phyloP scores from a whole-genome alignment of 2,888 invertebrate genomes.

The Eustalomyia histrio region DNA sequence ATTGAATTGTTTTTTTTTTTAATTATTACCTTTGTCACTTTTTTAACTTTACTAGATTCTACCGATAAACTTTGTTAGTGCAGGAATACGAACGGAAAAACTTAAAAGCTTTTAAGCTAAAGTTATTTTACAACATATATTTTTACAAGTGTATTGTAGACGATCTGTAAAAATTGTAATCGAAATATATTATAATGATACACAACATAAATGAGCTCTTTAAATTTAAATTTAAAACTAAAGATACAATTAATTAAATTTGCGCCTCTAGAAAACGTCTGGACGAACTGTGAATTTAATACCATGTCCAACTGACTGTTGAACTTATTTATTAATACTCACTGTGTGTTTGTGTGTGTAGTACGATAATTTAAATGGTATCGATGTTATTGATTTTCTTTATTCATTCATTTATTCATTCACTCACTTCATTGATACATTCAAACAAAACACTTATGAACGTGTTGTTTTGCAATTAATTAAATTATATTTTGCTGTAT shows the following conservation, averaged over 20 bases:
- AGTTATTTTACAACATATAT: too few relatives aligned
- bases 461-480: constrained; percentile 65
- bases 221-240: constrained; percentile 30
- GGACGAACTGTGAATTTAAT: neutral
- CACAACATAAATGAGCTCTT: constrained; percentile 61
- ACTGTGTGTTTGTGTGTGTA: too few relatives aligned
- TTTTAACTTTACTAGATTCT: too few relatives aligned
- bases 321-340: constrained; percentile 52
- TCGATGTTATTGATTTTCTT: constrained; percentile 33
- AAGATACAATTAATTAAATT: constrained; percentile 59
- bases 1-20: too few relatives aligned
- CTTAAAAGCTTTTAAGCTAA: too few relatives aligned
- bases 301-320: constrained; percentile 3
- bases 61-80: too few relatives aligned
- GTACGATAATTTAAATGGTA: constrained; percentile 41
- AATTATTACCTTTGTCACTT: too few relatives aligned
- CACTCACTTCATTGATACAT: neutral
- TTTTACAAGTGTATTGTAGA: too few relatives aligned
- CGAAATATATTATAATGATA: constrained; percentile 55
- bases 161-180: neutral
- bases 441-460: constrained; percentile 29
- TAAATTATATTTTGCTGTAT: constrained; percentile 64
- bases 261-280: constrained; percentile 52
- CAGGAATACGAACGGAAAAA: too few relatives aligned
- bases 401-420: constrained; percentile 4